Conservation (phyloP, 2,113 vertebrate species). For the Chrysochloris asiatica region DNA sequence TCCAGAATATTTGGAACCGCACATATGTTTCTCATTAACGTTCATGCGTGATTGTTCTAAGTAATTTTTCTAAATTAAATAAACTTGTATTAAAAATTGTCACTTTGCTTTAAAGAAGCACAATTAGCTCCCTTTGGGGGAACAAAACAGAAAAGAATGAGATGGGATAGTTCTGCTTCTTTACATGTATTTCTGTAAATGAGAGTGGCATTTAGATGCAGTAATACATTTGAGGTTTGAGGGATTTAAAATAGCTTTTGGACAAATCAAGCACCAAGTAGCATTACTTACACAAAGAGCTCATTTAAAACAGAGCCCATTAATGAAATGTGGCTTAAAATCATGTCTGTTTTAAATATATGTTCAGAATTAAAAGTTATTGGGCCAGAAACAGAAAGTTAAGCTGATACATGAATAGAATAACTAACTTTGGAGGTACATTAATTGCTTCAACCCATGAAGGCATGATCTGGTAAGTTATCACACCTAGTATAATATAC, state of each 20-base stretch:
- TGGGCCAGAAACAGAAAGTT: conserved; percentile 54
- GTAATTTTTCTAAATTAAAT: conserved; percentile 64
- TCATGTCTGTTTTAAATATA: conserved; percentile 70
- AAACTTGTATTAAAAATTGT: conserved; percentile 72
- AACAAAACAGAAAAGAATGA: conserved; percentile 13
- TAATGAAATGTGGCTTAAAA: conserved; percentile 69
- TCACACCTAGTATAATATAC: conserved; percentile 17
- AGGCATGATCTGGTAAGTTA: conserved; percentile 45
- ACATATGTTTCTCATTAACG: conserved; percentile 68
- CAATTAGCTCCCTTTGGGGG: conserved; percentile 13
- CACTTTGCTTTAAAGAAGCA: conserved; percentile 64
- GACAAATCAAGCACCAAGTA: conserved; percentile 59
- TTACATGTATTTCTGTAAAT: conserved; percentile 50
- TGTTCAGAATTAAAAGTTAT: conserved; percentile 59
- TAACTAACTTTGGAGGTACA: conserved; percentile 50
- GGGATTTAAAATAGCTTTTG: conserved; percentile 62
- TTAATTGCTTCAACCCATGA: conserved; percentile 55
- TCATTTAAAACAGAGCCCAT: conserved; percentile 63
- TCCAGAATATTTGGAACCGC: conserved; percentile 42
- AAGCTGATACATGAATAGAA: conserved; percentile 51
- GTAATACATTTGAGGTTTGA: conserved; percentile 45
- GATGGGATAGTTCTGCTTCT: conserved; percentile 34
- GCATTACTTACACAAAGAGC: conserved; percentile 61
- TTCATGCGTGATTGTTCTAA: conserved; percentile 65
- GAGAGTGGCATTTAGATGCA: conserved; percentile 50